These are phyloP conservation scores for Idaea dimidiata DNA, from an alignment of 2,888 invertebrate genomes.

Conservation along the genomic window DNA sequence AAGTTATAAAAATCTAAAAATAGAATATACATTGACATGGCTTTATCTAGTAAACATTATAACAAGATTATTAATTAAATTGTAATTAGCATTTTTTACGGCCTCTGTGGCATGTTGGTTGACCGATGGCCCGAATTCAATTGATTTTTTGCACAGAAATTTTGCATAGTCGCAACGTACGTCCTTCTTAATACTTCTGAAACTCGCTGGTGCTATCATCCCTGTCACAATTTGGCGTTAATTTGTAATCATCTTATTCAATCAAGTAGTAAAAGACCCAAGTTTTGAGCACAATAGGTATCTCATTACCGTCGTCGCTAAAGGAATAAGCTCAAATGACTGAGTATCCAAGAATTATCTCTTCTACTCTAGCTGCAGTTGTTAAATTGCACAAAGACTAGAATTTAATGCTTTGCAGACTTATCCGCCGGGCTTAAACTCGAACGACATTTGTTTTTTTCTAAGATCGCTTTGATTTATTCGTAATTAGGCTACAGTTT, in stretches of 20 bases:
- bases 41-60: too few relatives aligned
- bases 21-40: too few relatives aligned
- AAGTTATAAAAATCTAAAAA: too few relatives aligned
- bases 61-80: too few relatives aligned
- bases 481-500: neutral
- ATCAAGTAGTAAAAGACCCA: neutral
- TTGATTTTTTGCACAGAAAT: too few relatives aligned
- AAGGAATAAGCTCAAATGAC: conserved; percentile 43
- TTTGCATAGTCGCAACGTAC: too few relatives aligned
- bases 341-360: conserved; percentile 44
- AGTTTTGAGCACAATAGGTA: conserved; percentile 17
- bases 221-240: too few relatives aligned
- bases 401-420: conserved; percentile 56
- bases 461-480: neutral
- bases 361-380: conserved; percentile 42
- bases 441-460: conserved; percentile 37
- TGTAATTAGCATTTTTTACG: too few relatives aligned
- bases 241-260: neutral
- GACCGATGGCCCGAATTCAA: too few relatives aligned
- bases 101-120: too few relatives aligned
- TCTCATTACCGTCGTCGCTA: conserved; percentile 28
- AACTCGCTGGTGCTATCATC: too few relatives aligned
- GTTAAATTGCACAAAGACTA: conserved; percentile 68
- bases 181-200: too few relatives aligned
- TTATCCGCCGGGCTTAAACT: conserved; percentile 46